Base-by-base conservation (phyloP, 1,140 invertebrate species). In the Drosophila azteca region DNA sequence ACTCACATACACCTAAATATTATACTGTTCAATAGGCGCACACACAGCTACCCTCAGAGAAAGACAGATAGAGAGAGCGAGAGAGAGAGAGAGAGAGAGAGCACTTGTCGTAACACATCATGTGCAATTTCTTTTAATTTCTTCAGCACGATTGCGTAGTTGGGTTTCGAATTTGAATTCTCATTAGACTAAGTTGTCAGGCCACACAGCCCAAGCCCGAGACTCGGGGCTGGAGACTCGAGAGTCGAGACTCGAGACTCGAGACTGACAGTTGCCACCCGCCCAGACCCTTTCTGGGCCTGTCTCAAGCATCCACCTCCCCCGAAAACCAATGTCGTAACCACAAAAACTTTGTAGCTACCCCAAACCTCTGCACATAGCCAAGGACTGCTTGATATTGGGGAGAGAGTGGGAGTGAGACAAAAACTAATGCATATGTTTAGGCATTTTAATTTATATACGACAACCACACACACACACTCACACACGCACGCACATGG, bases 371-470 rank as follows among this genome's bases (percentile, higher is more conserved):
- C 48, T n/a, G 17, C 49, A 31, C 45, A 29, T 51, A 52, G 48
- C 52, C 66, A 49, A 49, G 53, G 17, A 50, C 62, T 61, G 50
- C 52, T 61, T 43, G 52, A 20, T 62, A 51, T 43, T 44, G 29
- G 61, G 55, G 58, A 35, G 61, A 35, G 62, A 48, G 60, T 22
- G 60, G 46, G 67, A 66, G 39, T 52, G 83, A 88, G 83, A 89
- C 84, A 88, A 88, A 88, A 88, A 88, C 83, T 88, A 88, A 88
- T 88, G 83, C 83, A 88, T 88, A 88, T 88, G 83, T 88, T 88
- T 88, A 88, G 83, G 83, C 83, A 88, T 88, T 88, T 88, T 88
- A 88, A 88, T 88, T 88, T 88, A 88, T 88, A 88, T 88, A 88
- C 83, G 80, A 76, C 82, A 78, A 53, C 39, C 41, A 26, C 45